A percentile compares a stretch with the other conserved stretches of the same genome.
phyloP scores from a whole-genome alignment of 2,888 invertebrate species.

The Ypsolopha sequella region DNA sequence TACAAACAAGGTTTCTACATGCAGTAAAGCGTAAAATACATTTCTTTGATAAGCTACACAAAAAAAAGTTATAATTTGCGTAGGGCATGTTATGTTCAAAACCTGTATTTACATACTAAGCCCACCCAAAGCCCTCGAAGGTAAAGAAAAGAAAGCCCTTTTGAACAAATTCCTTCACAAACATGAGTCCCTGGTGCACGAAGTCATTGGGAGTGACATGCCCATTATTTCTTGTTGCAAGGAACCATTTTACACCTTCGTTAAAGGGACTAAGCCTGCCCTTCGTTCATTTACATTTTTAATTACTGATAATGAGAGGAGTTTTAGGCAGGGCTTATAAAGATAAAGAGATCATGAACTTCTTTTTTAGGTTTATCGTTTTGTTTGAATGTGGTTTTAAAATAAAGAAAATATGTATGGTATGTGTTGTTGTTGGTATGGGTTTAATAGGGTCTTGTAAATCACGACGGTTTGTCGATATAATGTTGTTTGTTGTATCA shows the following conservation, averaged over 20 bases:
- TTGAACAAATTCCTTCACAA: not conserved
- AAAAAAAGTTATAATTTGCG: no score
- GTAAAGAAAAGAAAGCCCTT: not conserved
- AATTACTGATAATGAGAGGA: constrained; percentile 36
- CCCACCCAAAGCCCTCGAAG: not conserved
- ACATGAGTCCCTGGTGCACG: constrained; percentile 52
- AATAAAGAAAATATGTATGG: no score
- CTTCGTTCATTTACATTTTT: constrained; percentile 29
- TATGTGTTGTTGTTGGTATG: no score
- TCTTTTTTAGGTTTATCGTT: no score
- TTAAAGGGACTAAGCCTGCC: constrained; percentile 6
- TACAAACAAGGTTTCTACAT: no score
- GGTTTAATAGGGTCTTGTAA: no score
- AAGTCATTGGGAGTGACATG: constrained; percentile 73
- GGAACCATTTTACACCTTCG: constrained; percentile 56
- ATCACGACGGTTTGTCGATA: not conserved
- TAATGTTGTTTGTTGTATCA: constrained; percentile 27
- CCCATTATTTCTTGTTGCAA: constrained; percentile 65
- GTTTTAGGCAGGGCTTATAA: constrained; percentile 5
- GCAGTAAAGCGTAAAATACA: not conserved
- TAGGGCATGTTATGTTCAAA: no score
- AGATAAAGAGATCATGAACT: no score
- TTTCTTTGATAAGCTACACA: not conserved
- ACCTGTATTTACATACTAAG: not conserved
- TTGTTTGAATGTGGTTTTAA: no score